Percentiles rank a stretch among this genome's conserved stretches.
Conservation (phyloP, 2,797 vertebrate species). For the Notolabrus celidotus region DNA sequence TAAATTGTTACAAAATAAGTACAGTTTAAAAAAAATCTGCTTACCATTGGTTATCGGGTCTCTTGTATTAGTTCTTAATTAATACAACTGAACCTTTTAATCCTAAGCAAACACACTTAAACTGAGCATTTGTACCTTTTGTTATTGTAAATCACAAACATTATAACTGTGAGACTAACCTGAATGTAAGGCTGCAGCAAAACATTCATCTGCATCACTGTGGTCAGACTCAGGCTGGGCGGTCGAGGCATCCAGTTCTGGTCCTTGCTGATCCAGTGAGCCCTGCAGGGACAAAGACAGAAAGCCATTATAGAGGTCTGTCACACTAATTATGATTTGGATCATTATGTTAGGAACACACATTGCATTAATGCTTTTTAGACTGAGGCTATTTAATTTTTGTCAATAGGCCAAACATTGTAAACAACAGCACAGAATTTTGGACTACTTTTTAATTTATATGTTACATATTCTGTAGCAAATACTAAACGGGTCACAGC, state of each 20-base stretch:
- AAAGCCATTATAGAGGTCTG: neutral
- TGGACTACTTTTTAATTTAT: neutral
- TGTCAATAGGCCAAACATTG: neutral
- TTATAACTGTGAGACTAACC: slow-evolving; percentile 31
- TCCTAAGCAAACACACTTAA: too few species aligned
- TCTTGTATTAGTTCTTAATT: too few species aligned
- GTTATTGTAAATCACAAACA: neutral
- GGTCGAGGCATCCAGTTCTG: neutral
- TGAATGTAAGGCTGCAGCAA: neutral
- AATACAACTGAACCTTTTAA: too few species aligned
- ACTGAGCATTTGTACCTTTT: too few species aligned
- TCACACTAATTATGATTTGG: neutral
- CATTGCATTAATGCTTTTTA: neutral
- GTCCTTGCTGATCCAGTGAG: slow-evolving; percentile 30
- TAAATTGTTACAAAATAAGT: too few species aligned
- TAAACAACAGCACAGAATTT: neutral
- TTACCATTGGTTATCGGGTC: too few species aligned
- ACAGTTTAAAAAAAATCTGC: too few species aligned
- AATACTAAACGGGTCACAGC: neutral
- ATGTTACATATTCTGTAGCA: neutral
- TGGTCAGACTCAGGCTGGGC: slow-evolving; percentile 11
- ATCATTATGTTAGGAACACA: neutral
- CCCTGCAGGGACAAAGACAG: slow-evolving; percentile 16
- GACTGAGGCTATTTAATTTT: neutral
- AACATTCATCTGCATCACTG: slow-evolving; percentile 9